These are phyloP conservation scores for Mormyrus lacerda DNA, from an alignment of 2,113 vertebrate genomes.

Conservation along the genomic window DNA sequence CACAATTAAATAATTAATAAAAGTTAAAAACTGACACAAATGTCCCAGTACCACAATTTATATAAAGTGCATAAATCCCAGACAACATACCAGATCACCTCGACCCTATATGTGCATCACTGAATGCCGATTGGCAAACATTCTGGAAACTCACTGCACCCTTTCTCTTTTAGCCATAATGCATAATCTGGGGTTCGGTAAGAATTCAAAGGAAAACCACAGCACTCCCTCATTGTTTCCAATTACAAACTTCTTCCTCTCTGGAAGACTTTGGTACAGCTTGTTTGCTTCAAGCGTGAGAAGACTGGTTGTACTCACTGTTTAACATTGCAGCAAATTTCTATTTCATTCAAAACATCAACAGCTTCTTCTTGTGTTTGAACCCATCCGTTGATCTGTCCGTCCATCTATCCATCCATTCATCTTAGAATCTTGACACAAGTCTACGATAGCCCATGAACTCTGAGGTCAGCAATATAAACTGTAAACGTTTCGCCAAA, in stretches of 20 bases:
- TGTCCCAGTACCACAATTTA: neutral
- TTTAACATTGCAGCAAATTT: neutral
- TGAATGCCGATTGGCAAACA: neutral
- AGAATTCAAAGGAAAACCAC: neutral
- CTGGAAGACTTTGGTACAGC: neutral
- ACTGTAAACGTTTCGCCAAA: neutral
- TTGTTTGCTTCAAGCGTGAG: neutral
- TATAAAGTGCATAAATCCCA: neutral
- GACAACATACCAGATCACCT: neutral
- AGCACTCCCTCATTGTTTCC: neutral
- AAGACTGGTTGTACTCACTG: neutral
- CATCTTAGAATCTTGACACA: neutral
- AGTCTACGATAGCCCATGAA: neutral
- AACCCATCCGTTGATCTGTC: neutral
- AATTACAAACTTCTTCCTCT: neutral
- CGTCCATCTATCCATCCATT: neutral
- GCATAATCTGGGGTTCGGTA: neutral
- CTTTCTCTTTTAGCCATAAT: neutral
- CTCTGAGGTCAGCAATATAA: neutral
- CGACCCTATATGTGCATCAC: neutral
- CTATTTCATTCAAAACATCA: neutral
- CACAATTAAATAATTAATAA: neutral
- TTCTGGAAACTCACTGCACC: neutral
- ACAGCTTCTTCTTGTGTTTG: neutral
- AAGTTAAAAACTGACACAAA: neutral